Base-by-base conservation (phyloP, 2,113 vertebrate species). In the Seriola rivoliana region DNA sequence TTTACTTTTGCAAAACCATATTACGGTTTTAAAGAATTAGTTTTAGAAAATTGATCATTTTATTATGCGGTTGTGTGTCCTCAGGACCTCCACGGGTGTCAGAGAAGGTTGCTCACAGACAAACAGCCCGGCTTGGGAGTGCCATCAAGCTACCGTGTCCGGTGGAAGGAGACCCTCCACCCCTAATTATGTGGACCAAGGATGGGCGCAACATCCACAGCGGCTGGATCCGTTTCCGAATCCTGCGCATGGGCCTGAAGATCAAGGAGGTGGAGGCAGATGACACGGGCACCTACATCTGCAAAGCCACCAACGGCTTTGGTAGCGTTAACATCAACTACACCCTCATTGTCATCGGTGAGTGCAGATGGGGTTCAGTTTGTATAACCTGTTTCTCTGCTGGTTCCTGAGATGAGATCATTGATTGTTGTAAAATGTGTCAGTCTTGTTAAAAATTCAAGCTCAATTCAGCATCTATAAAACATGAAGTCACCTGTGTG, bases 141-240 rank as follows among this genome's bases (percentile, higher is more conserved):
- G 97, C 97, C 23, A 96, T 99, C 75, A 97, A 98, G 90, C 96
- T 99, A 46, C 96, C 95, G 25, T 99, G 98, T 85, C 98, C 97
- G 0, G 98, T 99, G 75, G 97, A 99, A 55, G 98, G 97, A 0
- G 98, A 99, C 85, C 98, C 98, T 0, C 98, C 98, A 0, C 98
- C 98, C 0, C 96, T 99, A 85, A 98, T 97, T 71, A 98, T 99
- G 98, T 99, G 98, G 98, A 98, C 97, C 94, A 99, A 99, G 93
- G 98, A 99, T 0, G 97, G 96, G 0, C 96, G 97, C 54, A 99
- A 97, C 1, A 97, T 99, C 93, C 97, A 99, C 89, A 97, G 97
- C 0, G 98, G 98, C 85, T 99, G 97, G 97, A 97, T 96, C 0
- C 96, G 98, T 76, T 99, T 99, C 93, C 95, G 97, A 0, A 95